Evolutionary conservation across 2,888 invertebrate genomes (phyloP), one percentile per base, ranked within the genome.

Genomic region (Disparrhopalites patrizii): DNA sequence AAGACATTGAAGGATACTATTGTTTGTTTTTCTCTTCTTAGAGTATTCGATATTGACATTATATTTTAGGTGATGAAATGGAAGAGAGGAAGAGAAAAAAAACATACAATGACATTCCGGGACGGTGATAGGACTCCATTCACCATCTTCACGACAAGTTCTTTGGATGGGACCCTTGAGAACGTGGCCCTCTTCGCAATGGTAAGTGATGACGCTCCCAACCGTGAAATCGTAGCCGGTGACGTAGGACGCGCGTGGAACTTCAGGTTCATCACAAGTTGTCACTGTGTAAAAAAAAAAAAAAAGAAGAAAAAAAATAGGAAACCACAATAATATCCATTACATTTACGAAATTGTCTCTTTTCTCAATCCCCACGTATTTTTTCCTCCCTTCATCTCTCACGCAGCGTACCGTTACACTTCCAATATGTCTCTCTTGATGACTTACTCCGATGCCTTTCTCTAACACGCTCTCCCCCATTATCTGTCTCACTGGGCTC

Each of bases 171-270:
- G 68, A 5, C 93, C 93, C 5, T 86, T 84, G 67, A 93, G 82
- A 67, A 87, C 83, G 78, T 93, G 88, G 0, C 94, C 94, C 0
- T 86, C 83, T 78, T 93, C 92, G 78, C 94, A 94, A 77, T 91
- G 88, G 79, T 92, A 93, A 77, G 90, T 88, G 54, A 93, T 91
- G 31, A 85, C 86, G 0, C 93, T 91, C 78, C 92, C 91, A 0
- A 94, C 87, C 77, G 92, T 91, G 77, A 93, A 88, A 77, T 92
- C 92, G 77, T 92, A 92, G 0, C 91, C 92, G 20, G 91, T 89
- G 67, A 93, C 91, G 79, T 87, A 92, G 8, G 91, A 89, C 7
- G 91, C 93, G 0, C 88, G 81, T 0, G 92, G 91, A 0, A 92
- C 89, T 76, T 91, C 88, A 0, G 93, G 94, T 72, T 91, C 90